Base-by-base conservation (phyloP, 2,888 invertebrate genomes). In the Stenotaenia linearis region DNA sequence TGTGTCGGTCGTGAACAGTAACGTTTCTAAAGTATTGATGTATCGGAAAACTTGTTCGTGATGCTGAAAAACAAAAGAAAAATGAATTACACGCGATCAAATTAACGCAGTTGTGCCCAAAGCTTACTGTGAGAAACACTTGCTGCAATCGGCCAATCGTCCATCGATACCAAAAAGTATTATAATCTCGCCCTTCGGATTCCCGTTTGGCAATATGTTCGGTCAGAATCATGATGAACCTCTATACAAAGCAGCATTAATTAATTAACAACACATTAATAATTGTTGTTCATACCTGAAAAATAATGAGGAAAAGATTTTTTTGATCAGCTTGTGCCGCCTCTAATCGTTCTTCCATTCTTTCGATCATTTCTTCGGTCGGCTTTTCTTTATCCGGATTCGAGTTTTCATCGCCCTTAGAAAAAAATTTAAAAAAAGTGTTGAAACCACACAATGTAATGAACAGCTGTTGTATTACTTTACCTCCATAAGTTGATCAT, bases 31-130 rank as follows among this genome's bases (percentile, higher is more conserved):
- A 0, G 97, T 97, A 83, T 93, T 93, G 87, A 96, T 95, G 89
- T 97, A 98, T 85, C 96, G 95, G 88, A 96, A 96, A 25, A 98
- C 97, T 90, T 98, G 96, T 85, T 97, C 96, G 86, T 97, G 95
- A 87, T 98, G 97, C 97, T 98, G 89, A 50, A 91, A 90, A 79
- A 81, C 2, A 75, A n/a, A n/a, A n/a, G n/a, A n/a, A n/a, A n/a
- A n/a, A n/a, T 25, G 1, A 75, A 75, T 75, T 30, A 1, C n/a
- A n/a, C n/a, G n/a, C n/a, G n/a, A n/a, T n/a, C n/a, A n/a, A n/a
- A n/a, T n/a, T n/a, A n/a, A n/a, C n/a, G n/a, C n/a, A n/a, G n/a
- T n/a, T n/a, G n/a, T n/a, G n/a, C n/a, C n/a, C n/a, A n/a, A n/a
- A n/a, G n/a, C 90, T 90, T 87, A 97, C 97, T 88, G 92, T 90